phyloP scores from a whole-genome alignment of 1,140 invertebrate species.

The Cotesia chilonis region DNA sequence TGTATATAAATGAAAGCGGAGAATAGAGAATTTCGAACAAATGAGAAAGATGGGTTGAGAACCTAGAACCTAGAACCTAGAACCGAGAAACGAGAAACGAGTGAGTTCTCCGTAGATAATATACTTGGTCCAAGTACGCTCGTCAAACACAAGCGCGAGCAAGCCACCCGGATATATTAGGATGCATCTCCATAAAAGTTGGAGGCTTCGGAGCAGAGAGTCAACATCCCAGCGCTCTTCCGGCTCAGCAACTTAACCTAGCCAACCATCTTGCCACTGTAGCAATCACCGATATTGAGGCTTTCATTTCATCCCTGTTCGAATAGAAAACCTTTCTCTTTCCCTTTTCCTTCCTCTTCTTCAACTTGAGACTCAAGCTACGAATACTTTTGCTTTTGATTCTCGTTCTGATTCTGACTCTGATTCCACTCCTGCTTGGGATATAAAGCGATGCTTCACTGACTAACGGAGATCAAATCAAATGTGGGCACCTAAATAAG shows the following conservation, averaged over 20 bases:
- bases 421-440: no score
- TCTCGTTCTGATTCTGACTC: no score
- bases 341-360: neutral
- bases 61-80: neutral
- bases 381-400: no score
- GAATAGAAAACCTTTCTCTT: conserved; percentile 19
- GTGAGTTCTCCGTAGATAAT: conserved; percentile 59
- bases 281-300: conserved; percentile 67
- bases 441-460: no score
- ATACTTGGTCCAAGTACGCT: conserved; percentile 64
- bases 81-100: conserved; percentile 18
- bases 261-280: conserved; percentile 58
- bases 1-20: conserved; percentile 36
- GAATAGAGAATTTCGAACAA: conserved; percentile 30
- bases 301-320: conserved; percentile 62
- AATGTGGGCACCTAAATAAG: no score
- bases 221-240: conserved; percentile 57
- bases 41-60: conserved; percentile 41
- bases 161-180: conserved; percentile 65
- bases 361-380: neutral
- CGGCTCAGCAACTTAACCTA: conserved; percentile 45
- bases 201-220: conserved; percentile 56
- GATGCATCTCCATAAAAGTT: conserved; percentile 67
- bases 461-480: no score
- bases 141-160: conserved; percentile 66